Conservation (phyloP, 1,140 invertebrate species). For the Lasaia peninsularis region DNA sequence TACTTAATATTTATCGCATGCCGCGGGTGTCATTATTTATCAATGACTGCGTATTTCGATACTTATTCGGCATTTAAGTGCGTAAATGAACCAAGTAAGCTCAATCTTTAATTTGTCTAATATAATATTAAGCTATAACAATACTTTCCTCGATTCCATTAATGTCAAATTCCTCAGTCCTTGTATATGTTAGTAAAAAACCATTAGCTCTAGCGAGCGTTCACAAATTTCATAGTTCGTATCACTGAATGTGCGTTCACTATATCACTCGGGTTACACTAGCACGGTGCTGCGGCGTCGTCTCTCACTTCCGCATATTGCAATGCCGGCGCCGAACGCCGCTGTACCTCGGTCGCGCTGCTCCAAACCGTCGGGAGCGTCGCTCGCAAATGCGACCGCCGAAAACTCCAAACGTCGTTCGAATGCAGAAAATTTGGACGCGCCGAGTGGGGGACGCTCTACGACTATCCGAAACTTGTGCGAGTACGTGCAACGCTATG, state of each 20-base stretch:
- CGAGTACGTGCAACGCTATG: slow-evolving; percentile 73
- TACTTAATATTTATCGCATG: slow-evolving; percentile 59
- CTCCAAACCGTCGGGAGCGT: slow-evolving; percentile 62
- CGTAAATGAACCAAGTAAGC: slow-evolving; percentile 28
- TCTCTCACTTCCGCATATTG: slow-evolving; percentile 72
- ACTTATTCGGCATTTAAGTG: slow-evolving; percentile 36
- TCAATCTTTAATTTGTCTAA: slow-evolving; percentile 15
- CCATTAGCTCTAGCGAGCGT: slow-evolving; percentile 53
- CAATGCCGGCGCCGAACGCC: slow-evolving; percentile 51
- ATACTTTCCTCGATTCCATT: slow-evolving; percentile 75
- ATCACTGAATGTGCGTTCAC: slow-evolving; percentile 65
- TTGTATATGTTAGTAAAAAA: slow-evolving; percentile 54
- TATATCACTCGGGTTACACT: slow-evolving; percentile 62
- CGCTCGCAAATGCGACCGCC: slow-evolving; percentile 72
- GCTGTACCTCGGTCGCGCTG: slow-evolving; percentile 38
- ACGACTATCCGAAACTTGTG: slow-evolving; percentile 72
- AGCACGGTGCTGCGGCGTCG: slow-evolving; percentile 47
- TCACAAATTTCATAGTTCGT: slow-evolving; percentile 72
- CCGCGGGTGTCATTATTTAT: slow-evolving; percentile 63
- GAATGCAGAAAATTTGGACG: slow-evolving; percentile 76
- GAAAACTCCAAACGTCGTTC: slow-evolving; percentile 66
- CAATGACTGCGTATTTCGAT: slow-evolving; percentile 52
- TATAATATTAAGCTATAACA: slow-evolving; percentile 32
- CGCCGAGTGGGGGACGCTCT: slow-evolving; percentile 72
- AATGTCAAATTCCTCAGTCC: slow-evolving; percentile 64